phyloP scores from a whole-genome alignment of 2,797 vertebrate species.

The Pogonophryne albipinna region DNA sequence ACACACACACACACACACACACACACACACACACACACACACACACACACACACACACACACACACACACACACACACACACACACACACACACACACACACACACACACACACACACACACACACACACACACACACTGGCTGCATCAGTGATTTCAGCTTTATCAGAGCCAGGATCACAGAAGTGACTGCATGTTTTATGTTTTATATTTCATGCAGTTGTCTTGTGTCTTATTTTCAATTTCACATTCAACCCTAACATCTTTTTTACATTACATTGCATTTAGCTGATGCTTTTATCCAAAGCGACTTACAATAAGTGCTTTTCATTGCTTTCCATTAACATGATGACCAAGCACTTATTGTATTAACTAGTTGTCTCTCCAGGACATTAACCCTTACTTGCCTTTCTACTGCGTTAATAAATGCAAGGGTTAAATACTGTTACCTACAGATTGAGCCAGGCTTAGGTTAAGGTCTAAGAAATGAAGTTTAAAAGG shows the following conservation, averaged over 20 bases:
- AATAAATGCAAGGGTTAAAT: neutral
- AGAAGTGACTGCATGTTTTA: conserved; percentile 11
- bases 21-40: conserved; percentile 22
- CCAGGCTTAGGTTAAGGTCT: neutral
- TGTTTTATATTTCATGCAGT: too few relatives aligned
- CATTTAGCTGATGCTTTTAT: too few relatives aligned
- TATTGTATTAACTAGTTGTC: too few relatives aligned
- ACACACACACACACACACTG: conserved; percentile 22
- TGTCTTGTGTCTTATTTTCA: too few relatives aligned
- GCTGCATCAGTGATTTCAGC: conserved; percentile 31
- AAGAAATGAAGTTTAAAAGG: neutral
- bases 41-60: conserved; percentile 26
- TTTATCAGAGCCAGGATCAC: neutral
- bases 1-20: conserved; percentile 21
- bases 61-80: conserved; percentile 30
- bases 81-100: conserved; percentile 38
- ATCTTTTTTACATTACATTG: too few relatives aligned
- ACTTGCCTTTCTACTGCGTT: neutral
- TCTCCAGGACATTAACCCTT: too few relatives aligned
- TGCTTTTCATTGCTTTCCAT: too few relatives aligned
- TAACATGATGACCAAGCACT: too few relatives aligned
- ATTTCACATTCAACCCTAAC: too few relatives aligned
- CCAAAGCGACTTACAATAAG: too few relatives aligned
- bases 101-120: conserved; percentile 30
- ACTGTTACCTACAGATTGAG: neutral